A percentile compares a stretch with the other conserved stretches of the same genome.
phyloP scores from a whole-genome alignment of 2,888 invertebrate species.

The Cheilosia pagana region DNA sequence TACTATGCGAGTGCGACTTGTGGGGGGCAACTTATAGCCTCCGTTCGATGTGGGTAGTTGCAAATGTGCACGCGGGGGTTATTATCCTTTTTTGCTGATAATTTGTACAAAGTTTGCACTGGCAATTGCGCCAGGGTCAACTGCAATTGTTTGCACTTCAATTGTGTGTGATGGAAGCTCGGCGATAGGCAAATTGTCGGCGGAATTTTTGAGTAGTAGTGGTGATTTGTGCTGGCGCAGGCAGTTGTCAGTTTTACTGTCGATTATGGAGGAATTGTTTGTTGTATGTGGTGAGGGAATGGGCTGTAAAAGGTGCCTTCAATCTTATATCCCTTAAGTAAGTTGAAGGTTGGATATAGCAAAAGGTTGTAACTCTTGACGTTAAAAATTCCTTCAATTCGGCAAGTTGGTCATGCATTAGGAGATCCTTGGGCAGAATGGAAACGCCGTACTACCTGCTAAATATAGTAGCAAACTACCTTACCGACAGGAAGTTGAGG shows the following conservation, averaged over 20 bases:
- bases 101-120: slow-evolving; percentile 43
- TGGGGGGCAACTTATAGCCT: slow-evolving; percentile 51
- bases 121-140: slow-evolving; percentile 22
- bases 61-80: not conserved
- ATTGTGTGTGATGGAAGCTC: slow-evolving; percentile 53
- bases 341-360: no score
- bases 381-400: no score
- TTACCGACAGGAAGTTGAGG: no score
- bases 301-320: no score
- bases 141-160: slow-evolving; percentile 56
- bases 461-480: no score
- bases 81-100: slow-evolving; percentile 45
- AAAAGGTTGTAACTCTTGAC: no score
- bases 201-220: slow-evolving; percentile 46
- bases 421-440: no score
- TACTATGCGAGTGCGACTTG: slow-evolving; percentile 11
- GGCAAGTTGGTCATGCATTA: no score
- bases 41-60: slow-evolving; percentile 3
- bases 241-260: slow-evolving; percentile 6
- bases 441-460: no score
- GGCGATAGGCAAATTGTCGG: slow-evolving; percentile 54
- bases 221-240: slow-evolving; percentile 11
- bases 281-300: rapidly evolving
- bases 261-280: no score
- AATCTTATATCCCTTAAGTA: no score